Conservation (phyloP, 2,797 vertebrate species). For the Natrix natrix region DNA sequence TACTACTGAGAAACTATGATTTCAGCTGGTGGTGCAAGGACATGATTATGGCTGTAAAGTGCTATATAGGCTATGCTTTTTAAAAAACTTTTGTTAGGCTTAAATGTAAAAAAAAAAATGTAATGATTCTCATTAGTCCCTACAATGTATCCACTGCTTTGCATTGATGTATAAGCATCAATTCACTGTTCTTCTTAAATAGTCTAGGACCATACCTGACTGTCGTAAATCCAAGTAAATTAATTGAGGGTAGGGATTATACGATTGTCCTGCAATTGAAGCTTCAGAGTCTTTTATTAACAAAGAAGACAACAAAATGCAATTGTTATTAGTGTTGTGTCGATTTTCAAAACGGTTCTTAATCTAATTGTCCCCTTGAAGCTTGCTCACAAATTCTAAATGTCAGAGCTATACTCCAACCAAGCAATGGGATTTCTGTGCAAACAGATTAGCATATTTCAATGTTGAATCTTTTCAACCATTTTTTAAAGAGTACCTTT, state of each 20-base stretch:
- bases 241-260: background rate
- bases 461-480: background rate
- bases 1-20: background rate
- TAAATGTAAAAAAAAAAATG: background rate
- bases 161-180: background rate
- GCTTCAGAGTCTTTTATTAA: background rate
- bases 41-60: background rate
- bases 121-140: background rate
- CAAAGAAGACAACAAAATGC: background rate
- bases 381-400: background rate
- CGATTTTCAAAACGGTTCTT: background rate
- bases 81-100: background rate
- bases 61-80: background rate
- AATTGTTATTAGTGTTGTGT: background rate
- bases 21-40: background rate
- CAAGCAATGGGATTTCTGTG: background rate
- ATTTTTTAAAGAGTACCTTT: background rate
- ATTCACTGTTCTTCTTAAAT: background rate
- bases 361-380: background rate
- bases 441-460: background rate
- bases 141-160: background rate
- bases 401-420: background rate
- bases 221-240: background rate
- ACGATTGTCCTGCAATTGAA: background rate
- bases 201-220: background rate